Evolutionary conservation across 2,797 vertebrate genomes (phyloP).

Genomic region (Pelodytes ibericus): DNA sequence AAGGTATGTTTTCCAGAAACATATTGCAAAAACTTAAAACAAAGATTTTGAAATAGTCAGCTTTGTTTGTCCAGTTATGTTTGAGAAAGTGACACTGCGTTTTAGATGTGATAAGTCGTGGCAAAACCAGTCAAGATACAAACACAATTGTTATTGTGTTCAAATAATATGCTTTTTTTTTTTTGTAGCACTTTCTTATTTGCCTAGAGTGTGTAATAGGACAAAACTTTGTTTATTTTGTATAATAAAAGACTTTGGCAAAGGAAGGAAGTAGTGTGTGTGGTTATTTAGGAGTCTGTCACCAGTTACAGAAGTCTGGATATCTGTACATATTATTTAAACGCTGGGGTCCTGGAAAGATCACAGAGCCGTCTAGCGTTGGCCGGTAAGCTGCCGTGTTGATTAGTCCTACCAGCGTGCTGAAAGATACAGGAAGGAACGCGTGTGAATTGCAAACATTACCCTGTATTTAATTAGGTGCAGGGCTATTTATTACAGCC

Average conservation of each 20-base stretch:
- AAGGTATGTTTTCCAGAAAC: no score
- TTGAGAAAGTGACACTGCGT: no score
- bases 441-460: background rate
- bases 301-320: slow-evolving; percentile 53
- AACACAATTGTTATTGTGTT: no score
- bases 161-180: no score
- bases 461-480: background rate
- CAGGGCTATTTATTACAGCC: background rate
- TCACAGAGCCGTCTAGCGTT: slow-evolving; percentile 38
- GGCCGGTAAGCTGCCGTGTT: slow-evolving; percentile 13
- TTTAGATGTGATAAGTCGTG: no score
- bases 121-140: no score
- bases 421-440: slow-evolving; percentile 26
- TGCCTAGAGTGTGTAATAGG: slow-evolving; percentile 46
- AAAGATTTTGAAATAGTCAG: no score
- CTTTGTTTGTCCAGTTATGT: no score
- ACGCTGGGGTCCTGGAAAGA: slow-evolving; percentile 45
- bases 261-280: slow-evolving; percentile 52
- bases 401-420: slow-evolving; percentile 25
- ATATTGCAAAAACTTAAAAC: no score
- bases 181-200: slow-evolving; percentile 35
- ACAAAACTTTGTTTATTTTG: slow-evolving; percentile 46
- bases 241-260: slow-evolving; percentile 54
- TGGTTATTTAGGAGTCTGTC: slow-evolving; percentile 55
- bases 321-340: slow-evolving; percentile 45